These are phyloP conservation scores for Drosophila siamana DNA, from an alignment of 2,888 invertebrate species.

Conservation along the genomic window DNA sequence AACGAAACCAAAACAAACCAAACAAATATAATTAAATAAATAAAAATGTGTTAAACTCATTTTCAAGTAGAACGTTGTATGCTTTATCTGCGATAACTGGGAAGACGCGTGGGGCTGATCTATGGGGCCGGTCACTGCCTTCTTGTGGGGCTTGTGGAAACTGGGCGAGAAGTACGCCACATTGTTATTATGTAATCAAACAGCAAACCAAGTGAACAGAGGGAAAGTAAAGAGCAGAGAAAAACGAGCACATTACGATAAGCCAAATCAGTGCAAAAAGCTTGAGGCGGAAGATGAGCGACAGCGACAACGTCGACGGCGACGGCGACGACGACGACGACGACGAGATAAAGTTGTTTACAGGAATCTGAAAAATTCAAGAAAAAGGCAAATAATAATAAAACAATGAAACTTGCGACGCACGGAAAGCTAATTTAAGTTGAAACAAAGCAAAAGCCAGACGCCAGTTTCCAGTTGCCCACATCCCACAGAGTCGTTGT, in stretches of 20 bases:
- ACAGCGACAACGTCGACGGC: constrained; percentile 30
- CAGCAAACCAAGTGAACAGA: constrained; percentile 20
- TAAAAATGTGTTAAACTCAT: constrained; percentile 37
- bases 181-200: constrained; percentile 62
- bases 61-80: constrained; percentile 39
- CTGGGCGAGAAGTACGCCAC: constrained; percentile 47
- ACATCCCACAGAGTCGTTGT: constrained; percentile 31
- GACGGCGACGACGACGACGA: constrained; percentile 19
- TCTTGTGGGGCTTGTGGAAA: constrained; percentile 35
- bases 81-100: constrained; percentile 20
- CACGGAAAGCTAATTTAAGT: constrained; percentile 72
- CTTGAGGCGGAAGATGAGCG: constrained; percentile 70
- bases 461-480: constrained; percentile 60
- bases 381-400: constrained; percentile 68
- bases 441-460: constrained; percentile 63
- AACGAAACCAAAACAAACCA: constrained; percentile 37
- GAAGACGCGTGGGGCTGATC: constrained; percentile 46
- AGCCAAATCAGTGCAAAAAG: constrained; percentile 52
- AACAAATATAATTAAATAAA: constrained; percentile 51
- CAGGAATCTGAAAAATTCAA: constrained; percentile 65
- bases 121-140: constrained; percentile 35
- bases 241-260: constrained; percentile 50
- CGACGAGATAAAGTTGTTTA: constrained; percentile 82
- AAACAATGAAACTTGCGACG: constrained; percentile 46
- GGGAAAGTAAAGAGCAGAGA: not conserved